These are phyloP conservation scores for Ceyx cyanopectus DNA, from an alignment of 2,113 vertebrate species.

Conservation along the genomic window DNA sequence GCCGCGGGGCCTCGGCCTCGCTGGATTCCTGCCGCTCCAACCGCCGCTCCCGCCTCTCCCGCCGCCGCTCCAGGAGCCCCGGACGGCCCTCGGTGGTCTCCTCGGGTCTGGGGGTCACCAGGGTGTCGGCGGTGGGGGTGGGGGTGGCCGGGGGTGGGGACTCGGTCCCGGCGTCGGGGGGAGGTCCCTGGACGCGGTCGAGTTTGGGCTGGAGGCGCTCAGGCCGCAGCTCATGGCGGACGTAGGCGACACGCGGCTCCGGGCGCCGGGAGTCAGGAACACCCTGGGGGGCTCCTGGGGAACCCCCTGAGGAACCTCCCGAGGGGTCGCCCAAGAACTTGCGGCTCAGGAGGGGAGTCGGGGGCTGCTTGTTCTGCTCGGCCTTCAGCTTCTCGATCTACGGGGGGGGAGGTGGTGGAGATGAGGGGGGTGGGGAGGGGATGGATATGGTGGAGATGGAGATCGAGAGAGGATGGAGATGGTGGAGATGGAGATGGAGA, in stretches of 20 bases:
- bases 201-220: conserved; percentile 87
- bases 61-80: conserved; percentile 80
- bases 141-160: neutral
- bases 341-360: conserved; percentile 89
- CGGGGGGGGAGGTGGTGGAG: neutral
- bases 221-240: conserved; percentile 88
- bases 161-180: neutral
- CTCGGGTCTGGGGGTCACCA: neutral
- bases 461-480: no score
- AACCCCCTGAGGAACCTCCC: conserved; percentile 64
- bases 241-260: conserved; percentile 79
- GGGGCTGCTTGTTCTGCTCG: conserved; percentile 88
- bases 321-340: conserved; percentile 89
- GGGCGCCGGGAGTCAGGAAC: conserved; percentile 68
- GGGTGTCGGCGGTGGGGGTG: neutral
- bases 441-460: neutral
- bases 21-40: conserved; percentile 90
- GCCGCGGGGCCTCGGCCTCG: conserved; percentile 83
- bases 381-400: conserved; percentile 93
- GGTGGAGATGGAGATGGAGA: neutral
- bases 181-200: conserved; percentile 77
- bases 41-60: conserved; percentile 80
- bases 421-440: neutral
- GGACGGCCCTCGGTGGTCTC: conserved; percentile 80
- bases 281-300: conserved; percentile 44